phyloP scores from a whole-genome alignment of 2,797 vertebrate species.

The Danio choprae region DNA sequence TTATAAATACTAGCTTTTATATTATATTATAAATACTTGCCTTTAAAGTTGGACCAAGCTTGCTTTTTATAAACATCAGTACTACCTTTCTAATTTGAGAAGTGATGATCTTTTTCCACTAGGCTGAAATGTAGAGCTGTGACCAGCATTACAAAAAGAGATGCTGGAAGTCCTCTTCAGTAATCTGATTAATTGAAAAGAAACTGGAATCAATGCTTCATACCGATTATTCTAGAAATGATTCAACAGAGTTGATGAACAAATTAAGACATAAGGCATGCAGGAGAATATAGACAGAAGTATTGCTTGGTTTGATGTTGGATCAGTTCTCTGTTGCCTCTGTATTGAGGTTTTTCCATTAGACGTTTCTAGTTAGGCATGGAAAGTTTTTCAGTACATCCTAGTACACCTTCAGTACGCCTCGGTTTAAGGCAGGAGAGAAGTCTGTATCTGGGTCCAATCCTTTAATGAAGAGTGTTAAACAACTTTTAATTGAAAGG shows the following conservation, averaged over 20 bases:
- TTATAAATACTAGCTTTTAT: too few relatives aligned
- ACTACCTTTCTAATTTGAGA: background rate
- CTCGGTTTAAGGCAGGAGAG: slow-evolving; percentile 32
- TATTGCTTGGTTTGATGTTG: background rate
- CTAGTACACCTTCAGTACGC: background rate
- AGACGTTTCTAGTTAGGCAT: slow-evolving; percentile 3
- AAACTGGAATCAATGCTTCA: background rate
- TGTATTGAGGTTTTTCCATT: background rate
- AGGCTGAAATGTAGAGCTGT: background rate
- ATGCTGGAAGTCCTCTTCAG: too few relatives aligned
- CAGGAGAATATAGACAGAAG: background rate
- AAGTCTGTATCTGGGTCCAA: slow-evolving; percentile 33
- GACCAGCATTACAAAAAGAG: too few relatives aligned
- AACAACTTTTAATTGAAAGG: slow-evolving; percentile 73
- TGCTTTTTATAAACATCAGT: background rate
- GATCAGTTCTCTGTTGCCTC: background rate
- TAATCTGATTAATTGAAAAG: background rate
- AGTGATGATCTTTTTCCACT: background rate
- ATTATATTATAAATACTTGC: too few relatives aligned
- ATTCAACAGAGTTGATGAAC: background rate
- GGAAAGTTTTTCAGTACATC: slow-evolving; percentile 47
- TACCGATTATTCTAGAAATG: background rate
- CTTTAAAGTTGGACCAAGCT: background rate
- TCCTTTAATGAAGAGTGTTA: slow-evolving; percentile 61
- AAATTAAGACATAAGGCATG: background rate